Evolutionary conservation across 23 tunicate genomes (phyloP).

Genomic region (Aplidium turbinatum): DNA sequence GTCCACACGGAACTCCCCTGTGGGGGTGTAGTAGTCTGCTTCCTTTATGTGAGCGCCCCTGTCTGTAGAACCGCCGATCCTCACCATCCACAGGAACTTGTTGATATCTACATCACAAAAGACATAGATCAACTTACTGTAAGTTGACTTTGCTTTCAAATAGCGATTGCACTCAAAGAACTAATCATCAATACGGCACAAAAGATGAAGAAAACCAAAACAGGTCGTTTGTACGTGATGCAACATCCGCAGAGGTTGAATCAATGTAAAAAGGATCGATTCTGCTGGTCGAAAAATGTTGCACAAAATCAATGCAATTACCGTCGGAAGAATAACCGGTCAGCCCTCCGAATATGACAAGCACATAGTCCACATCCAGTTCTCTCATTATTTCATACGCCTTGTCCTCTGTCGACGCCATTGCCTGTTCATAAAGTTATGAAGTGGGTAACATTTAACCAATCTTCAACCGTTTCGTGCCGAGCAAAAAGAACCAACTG

Average conservation of each 20-base stretch:
- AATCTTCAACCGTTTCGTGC: too few relatives aligned
- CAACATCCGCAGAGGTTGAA: too few relatives aligned
- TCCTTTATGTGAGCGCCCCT: conserved; percentile 89
- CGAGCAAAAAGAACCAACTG: neutral
- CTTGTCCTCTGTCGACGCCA: conserved; percentile 95
- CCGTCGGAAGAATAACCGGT: conserved; percentile 98
- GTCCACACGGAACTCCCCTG: conserved; percentile 97
- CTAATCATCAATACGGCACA: too few relatives aligned
- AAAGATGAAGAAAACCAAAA: too few relatives aligned
- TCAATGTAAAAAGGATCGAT: too few relatives aligned
- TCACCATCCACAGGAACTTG: conserved; percentile 98
- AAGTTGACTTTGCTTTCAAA: too few relatives aligned
- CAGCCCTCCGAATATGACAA: conserved; percentile 93
- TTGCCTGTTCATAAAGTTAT: conserved; percentile 86
- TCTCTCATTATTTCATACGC: conserved; percentile 91
- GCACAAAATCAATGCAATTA: too few relatives aligned
- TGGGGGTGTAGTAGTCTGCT: conserved; percentile 84
- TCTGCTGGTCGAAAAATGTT: too few relatives aligned
- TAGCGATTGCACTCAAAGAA: too few relatives aligned
- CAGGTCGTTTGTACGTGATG: too few relatives aligned
- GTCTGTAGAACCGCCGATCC: conserved; percentile 91
- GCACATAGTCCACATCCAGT: conserved; percentile 90
- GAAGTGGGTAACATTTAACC: too few relatives aligned
- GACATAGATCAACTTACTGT: too few relatives aligned
- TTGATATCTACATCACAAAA: conserved; percentile 85